phyloP scores from a whole-genome alignment of 2,888 invertebrate species.

The Chaetoderma sp. region DNA sequence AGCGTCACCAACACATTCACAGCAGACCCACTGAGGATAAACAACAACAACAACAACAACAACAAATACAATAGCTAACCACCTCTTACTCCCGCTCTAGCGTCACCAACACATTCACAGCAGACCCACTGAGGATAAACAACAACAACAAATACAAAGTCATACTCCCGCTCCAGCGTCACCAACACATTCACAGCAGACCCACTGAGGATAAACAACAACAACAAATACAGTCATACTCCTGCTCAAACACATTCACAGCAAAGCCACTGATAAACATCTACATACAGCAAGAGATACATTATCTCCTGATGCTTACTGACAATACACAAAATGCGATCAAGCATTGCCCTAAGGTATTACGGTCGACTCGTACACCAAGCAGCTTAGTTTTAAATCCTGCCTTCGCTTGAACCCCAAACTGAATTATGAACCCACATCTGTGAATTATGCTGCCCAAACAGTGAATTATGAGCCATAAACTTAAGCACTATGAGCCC shows the following conservation, averaged over 20 bases:
- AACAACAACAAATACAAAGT: conserved; percentile 66
- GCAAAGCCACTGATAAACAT: no score
- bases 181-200: conserved; percentile 85
- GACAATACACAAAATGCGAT: no score
- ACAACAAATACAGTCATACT: not conserved
- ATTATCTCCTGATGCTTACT: no score
- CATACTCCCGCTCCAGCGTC: conserved; percentile 95
- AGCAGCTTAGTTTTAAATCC: no score
- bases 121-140: conserved; percentile 59
- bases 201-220: conserved; percentile 52
- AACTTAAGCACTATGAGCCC: no score
- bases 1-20: conserved; percentile 91
- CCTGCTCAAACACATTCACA: not conserved
- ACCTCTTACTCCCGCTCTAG: conserved; percentile 97
- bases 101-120: conserved; percentile 88
- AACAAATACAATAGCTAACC: not conserved
- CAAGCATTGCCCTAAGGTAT: no score
- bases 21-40: conserved; percentile 59
- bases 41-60: not conserved
- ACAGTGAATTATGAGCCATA: no score
- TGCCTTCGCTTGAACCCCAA: no score
- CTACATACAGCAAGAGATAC: no score
- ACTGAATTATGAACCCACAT: no score
- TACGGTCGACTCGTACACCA: no score
- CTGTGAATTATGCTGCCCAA: no score